Evolutionary conservation across 1,140 invertebrate species (phyloP).

Genomic region (Drosophila yakuba): DNA sequence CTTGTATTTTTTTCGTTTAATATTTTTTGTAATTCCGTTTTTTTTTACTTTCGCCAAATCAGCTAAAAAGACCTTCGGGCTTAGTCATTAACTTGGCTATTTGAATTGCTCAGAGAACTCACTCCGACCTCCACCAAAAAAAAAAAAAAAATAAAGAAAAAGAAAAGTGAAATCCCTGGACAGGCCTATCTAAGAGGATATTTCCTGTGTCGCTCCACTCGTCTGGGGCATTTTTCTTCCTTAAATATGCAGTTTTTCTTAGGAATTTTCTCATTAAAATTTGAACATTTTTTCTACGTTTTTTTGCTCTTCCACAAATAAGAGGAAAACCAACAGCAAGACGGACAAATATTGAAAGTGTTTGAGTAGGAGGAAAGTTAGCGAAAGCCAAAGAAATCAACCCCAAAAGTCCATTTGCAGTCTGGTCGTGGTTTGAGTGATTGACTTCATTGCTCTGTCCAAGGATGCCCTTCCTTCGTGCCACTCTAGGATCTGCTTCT

Average conservation of each 20-base stretch:
- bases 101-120: constrained; percentile 58
- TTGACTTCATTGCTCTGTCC: constrained; percentile 62
- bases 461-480: background rate
- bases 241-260: constrained; percentile 82
- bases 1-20: constrained; percentile 15
- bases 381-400: constrained; percentile 51
- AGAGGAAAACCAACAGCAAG: constrained; percentile 64
- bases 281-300: constrained; percentile 41
- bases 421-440: constrained; percentile 62
- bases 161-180: constrained; percentile 27
- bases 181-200: constrained; percentile 48
- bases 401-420: constrained; percentile 56
- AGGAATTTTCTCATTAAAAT: constrained; percentile 82
- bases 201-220: constrained; percentile 63
- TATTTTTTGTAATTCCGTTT: constrained; percentile 45
- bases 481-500: background rate
- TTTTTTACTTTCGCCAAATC: constrained; percentile 68
- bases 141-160: constrained; percentile 2
- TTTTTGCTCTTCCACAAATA: constrained; percentile 28
- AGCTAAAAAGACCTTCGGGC: constrained; percentile 67
- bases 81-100: constrained; percentile 81
- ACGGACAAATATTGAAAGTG: constrained; percentile 78
- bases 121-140: constrained; percentile 5
- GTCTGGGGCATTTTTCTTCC: constrained; percentile 40
- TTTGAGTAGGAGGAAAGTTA: constrained; percentile 64